phyloP scores from a whole-genome alignment of 2,113 vertebrate species.

The Gadus macrocephalus region DNA sequence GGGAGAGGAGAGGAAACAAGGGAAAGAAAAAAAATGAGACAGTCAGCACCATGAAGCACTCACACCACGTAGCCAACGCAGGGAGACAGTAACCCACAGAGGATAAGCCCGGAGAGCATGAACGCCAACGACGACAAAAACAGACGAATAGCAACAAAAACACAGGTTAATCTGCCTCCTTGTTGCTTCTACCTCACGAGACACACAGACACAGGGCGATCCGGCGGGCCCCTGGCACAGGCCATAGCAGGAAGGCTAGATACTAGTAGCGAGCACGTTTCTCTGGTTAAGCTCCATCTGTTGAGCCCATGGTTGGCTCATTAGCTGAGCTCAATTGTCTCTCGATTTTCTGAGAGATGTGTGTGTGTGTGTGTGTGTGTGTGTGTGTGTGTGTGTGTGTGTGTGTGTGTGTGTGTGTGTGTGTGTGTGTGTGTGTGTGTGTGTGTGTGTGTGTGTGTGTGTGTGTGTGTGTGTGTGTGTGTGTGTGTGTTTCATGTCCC shows the following conservation, averaged over 20 bases:
- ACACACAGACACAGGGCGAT: slow-evolving; percentile 38
- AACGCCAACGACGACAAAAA: neutral
- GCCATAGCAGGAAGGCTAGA: slow-evolving; percentile 9
- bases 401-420: too few species aligned
- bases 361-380: too few species aligned
- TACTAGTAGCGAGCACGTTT: slow-evolving; percentile 32
- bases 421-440: too few species aligned
- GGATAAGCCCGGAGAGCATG: slow-evolving; percentile 39
- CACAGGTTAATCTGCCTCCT: slow-evolving; percentile 27
- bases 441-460: too few species aligned
- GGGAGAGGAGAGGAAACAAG: slow-evolving; percentile 3
- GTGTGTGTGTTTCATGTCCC: too few species aligned
- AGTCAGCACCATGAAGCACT: slow-evolving; percentile 75
- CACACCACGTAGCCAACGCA: slow-evolving; percentile 57
- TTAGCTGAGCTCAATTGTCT: too few species aligned
- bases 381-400: too few species aligned
- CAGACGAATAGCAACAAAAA: neutral
- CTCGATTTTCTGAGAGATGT: too few species aligned
- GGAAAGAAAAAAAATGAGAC: slow-evolving; percentile 62
- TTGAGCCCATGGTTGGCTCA: too few species aligned
- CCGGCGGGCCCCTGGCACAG: too few species aligned
- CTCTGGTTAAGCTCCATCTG: too few species aligned
- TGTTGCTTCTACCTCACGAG: slow-evolving; percentile 45
- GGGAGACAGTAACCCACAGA: slow-evolving; percentile 55
- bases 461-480: too few species aligned